phyloP scores from a whole-genome alignment of 2,113 vertebrate species.

The Chamaetylas fuelleborni region DNA sequence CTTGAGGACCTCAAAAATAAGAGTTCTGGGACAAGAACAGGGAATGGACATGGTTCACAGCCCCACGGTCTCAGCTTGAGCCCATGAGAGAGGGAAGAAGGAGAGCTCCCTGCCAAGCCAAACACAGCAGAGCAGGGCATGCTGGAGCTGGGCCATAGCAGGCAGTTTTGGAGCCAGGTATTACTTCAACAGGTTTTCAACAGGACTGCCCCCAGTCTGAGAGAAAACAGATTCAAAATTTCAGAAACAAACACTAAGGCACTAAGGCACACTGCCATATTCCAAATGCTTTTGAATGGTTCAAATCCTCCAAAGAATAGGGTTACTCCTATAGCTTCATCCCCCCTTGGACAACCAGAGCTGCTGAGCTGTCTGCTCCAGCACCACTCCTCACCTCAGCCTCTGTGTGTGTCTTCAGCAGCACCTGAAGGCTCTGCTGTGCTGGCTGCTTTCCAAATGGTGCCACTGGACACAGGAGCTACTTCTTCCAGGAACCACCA shows the following conservation, averaged over 20 bases:
- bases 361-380: not conserved
- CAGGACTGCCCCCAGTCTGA: not conserved
- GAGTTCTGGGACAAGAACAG: not conserved
- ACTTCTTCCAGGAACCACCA: not conserved
- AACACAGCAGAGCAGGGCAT: not conserved
- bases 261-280: not conserved
- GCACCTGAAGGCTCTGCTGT: not conserved
- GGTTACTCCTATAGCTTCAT: not conserved
- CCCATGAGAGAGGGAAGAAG: not conserved
- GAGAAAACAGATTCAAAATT: not conserved
- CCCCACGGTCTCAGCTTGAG: not conserved
- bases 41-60: not conserved
- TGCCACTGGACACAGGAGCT: not conserved
- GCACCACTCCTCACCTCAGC: not conserved
- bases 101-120: constrained; percentile 2
- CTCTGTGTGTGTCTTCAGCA: not conserved
- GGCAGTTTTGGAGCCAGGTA: not conserved
- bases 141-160: not conserved
- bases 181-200: constrained; percentile 35
- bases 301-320: not conserved
- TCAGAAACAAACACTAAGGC: not conserved
- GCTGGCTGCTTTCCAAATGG: not conserved
- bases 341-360: not conserved
- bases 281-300: not conserved
- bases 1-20: not conserved